A percentile compares a stretch with the other conserved stretches of the same genome.
These are phyloP conservation scores for Diorhabda elongata DNA, from an alignment of 1,140 invertebrate genomes.

Conservation along the genomic window DNA sequence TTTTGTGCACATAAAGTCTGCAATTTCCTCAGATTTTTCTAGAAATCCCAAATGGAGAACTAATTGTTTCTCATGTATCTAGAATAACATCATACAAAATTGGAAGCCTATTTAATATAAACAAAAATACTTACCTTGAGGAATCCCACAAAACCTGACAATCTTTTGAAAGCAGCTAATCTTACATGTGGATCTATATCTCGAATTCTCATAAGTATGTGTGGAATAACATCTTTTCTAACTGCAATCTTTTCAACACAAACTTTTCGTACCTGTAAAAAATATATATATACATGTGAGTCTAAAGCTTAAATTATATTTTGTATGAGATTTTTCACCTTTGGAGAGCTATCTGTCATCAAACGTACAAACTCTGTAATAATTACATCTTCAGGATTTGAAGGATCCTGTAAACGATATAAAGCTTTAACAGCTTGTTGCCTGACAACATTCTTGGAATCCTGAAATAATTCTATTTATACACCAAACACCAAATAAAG, in stretches of 20 bases:
- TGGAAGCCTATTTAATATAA: neutral
- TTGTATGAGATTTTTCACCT: conserved; percentile 16
- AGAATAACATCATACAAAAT: conserved; percentile 7
- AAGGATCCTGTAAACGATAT: conserved; percentile 25
- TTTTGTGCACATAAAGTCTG: conserved; percentile 13
- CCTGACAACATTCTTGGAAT: conserved; percentile 21
- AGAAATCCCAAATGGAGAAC: conserved; percentile 19
- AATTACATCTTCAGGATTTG: conserved; percentile 23
- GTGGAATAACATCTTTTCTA: conserved; percentile 13
- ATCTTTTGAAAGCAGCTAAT: conserved; percentile 20
- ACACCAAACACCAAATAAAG: no score
- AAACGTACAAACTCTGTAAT: conserved; percentile 18
- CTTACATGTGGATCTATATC: conserved; percentile 20
- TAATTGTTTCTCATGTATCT: conserved; percentile 18
- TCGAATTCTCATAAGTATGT: conserved; percentile 18
- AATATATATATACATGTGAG: neutral
- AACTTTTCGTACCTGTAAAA: conserved; percentile 18
- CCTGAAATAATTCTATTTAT: conserved; percentile 15
- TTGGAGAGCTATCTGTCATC: conserved; percentile 19
- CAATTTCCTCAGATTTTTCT: conserved; percentile 17
- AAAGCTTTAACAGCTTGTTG: conserved; percentile 23
- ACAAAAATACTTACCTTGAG: conserved; percentile 14
- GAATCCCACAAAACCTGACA: conserved; percentile 9
- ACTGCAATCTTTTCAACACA: conserved; percentile 25
- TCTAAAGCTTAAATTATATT: neutral